Evolutionary conservation across 2,797 vertebrate species (phyloP).

Genomic region (Alectoris magna): DNA sequence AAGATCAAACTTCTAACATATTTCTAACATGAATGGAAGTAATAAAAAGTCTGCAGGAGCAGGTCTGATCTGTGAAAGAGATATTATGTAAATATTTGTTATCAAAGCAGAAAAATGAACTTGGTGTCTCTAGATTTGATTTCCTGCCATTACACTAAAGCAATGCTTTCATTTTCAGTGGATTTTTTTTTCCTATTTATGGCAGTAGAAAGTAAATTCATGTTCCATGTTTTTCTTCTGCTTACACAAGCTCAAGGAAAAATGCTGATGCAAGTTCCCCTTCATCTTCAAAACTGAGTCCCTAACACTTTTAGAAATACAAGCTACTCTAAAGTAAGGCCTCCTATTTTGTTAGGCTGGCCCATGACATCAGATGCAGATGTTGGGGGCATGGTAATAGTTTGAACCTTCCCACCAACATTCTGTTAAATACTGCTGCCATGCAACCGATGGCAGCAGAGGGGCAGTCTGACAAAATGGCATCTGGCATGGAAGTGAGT

Average conservation of each 20-base stretch:
- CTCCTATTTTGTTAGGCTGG: background rate
- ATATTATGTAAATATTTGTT: background rate
- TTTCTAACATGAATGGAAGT: background rate
- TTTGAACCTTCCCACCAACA: no score
- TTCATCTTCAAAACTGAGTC: background rate
- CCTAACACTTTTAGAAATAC: background rate
- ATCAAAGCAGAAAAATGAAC: background rate
- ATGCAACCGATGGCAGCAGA: background rate
- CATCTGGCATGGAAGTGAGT: background rate
- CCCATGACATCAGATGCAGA: background rate
- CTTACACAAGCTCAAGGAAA: background rate
- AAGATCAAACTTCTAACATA: background rate
- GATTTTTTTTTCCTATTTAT: background rate
- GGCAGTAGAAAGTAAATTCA: background rate
- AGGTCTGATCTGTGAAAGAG: background rate
- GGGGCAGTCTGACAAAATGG: background rate
- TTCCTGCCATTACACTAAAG: background rate
- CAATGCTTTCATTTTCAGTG: background rate
- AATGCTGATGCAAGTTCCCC: background rate
- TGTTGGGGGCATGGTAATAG: background rate
- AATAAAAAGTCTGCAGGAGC: background rate
- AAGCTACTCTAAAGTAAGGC: background rate
- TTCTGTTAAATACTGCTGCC: background rate
- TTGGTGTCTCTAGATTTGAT: background rate
- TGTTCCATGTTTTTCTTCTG: background rate